Evolutionary conservation across 2,888 invertebrate genomes (phyloP).

Genomic region (Drosophila parthenogenetica): DNA sequence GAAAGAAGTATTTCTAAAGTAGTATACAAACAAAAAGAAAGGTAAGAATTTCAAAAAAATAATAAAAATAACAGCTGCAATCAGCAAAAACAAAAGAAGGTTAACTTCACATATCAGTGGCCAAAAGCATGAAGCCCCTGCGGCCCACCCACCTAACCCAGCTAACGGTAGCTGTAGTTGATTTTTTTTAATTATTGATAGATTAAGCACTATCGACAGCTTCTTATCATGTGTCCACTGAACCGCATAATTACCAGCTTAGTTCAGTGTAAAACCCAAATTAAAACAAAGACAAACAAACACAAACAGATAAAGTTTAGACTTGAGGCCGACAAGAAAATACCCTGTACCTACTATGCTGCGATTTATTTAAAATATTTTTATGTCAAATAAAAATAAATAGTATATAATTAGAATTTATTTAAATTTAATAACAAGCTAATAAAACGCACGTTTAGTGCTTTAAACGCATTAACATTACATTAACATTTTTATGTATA

Average conservation of each 20-base stretch:
- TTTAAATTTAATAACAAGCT: too few species aligned
- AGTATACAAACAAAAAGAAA: conserved; percentile 35
- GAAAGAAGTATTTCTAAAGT: conserved; percentile 29
- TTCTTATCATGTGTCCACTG: conserved; percentile 29
- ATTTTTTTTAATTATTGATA: conserved; percentile 38
- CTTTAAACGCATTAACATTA: not conserved
- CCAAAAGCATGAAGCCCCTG: conserved; percentile 12
- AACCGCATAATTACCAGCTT: conserved; percentile 25
- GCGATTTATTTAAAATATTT: too few species aligned
- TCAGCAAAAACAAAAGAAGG: conserved; percentile 39
- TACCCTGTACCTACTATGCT: not conserved
- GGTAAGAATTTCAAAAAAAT: conserved; percentile 47
- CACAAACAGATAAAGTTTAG: not conserved
- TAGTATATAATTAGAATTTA: too few species aligned
- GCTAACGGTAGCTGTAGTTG: conserved; percentile 23
- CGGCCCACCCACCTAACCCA: not conserved
- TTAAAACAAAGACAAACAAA: conserved; percentile 30
- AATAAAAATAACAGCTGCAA: conserved; percentile 35
- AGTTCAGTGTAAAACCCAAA: conserved; percentile 26
- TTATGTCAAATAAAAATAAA: too few species aligned
- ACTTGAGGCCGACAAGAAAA: not conserved
- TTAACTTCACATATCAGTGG: conserved; percentile 33
- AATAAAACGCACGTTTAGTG: too few species aligned
- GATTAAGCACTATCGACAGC: conserved; percentile 46
- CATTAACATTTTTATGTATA: not conserved